These are phyloP conservation scores for Diadema setosum DNA, from an alignment of 35 echinoderm and acorn worm species.

Conservation along the genomic window DNA sequence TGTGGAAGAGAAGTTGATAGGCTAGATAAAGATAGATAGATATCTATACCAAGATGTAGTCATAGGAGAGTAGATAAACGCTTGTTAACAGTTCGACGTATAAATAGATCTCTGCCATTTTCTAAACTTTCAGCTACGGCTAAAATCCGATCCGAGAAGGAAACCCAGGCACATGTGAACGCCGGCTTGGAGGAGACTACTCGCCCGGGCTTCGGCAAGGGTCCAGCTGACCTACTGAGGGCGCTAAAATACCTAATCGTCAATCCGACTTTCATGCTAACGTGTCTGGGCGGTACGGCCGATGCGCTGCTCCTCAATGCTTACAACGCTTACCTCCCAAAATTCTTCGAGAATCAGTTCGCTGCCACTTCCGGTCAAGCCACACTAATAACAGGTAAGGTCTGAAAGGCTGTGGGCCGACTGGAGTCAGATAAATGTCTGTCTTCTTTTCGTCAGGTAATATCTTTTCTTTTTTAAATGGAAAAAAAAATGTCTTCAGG, in stretches of 20 bases:
- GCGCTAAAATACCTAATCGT: conserved; percentile 48
- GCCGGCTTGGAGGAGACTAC: not conserved
- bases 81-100: no score
- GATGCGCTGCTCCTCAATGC: conserved; percentile 47
- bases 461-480: not conserved
- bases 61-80: no score
- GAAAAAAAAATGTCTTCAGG: no score
- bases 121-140: conserved; percentile 46
- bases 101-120: no score
- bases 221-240: conserved; percentile 13
- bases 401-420: not conserved
- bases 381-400: conserved; percentile 42
- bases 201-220: conserved; percentile 14
- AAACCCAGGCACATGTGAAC: conserved; percentile 38
- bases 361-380: conserved; percentile 22
- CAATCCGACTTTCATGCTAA: conserved; percentile 60
- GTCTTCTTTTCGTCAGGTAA: not conserved
- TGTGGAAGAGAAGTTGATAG: no score
- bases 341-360: conserved; percentile 71
- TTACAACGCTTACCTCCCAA: conserved; percentile 51
- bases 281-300: conserved; percentile 11
- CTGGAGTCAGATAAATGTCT: not conserved
- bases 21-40: no score
- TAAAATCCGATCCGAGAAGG: conserved; percentile 53
- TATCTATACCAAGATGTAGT: no score